Evolutionary conservation across 2,113 vertebrate genomes (phyloP).

Genomic region (Psittacula cyanocephala): DNA sequence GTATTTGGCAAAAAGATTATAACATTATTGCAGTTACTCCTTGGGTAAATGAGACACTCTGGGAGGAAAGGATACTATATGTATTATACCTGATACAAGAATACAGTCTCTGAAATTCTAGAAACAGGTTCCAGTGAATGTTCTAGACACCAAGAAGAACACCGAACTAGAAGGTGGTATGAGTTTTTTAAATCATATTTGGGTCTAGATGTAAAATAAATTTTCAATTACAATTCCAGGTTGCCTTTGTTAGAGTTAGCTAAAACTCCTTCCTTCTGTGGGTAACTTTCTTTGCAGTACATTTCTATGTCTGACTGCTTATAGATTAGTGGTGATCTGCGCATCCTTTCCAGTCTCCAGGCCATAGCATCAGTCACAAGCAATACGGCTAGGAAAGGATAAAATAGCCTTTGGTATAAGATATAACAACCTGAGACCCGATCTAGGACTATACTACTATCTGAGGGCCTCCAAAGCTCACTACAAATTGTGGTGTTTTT

Average conservation of each 20-base stretch:
- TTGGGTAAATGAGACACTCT: neutral
- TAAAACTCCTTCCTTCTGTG: neutral
- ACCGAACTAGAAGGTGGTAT: neutral
- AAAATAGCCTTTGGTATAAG: neutral
- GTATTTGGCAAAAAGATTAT: neutral
- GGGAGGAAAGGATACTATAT: neutral
- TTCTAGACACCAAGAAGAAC: neutral
- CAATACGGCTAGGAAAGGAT: neutral
- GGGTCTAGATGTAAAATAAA: neutral
- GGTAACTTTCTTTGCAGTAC: neutral
- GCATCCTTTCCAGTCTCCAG: neutral
- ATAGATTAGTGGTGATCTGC: neutral
- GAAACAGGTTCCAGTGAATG: neutral
- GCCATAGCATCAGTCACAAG: neutral
- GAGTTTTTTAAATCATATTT: rapidly evolving
- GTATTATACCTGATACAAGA: neutral
- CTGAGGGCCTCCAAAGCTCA: neutral
- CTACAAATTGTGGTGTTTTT: neutral
- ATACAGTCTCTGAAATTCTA: neutral
- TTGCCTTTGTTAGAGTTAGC: neutral
- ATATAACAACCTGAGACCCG: neutral
- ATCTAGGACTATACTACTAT: neutral
- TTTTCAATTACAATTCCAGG: neutral
- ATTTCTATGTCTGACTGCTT: neutral
- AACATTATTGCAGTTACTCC: neutral